Percentiles rank a stretch among this genome's conserved stretches.
Evolutionary conservation across 2,797 vertebrate genomes (phyloP).

Genomic region (Bradypodion ventrale): DNA sequence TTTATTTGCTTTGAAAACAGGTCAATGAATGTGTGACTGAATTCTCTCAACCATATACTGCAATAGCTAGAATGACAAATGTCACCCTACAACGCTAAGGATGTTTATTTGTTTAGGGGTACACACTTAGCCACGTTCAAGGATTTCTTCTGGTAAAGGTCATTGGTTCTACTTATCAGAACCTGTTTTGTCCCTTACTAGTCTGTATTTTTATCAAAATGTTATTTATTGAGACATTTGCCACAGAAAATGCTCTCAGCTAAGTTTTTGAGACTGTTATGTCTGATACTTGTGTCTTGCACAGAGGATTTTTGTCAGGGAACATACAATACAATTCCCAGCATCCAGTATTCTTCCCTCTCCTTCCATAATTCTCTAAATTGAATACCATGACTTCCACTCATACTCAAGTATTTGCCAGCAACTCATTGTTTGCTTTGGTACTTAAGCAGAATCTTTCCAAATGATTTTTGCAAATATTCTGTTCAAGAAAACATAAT

Average conservation of each 20-base stretch:
- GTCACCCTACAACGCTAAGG: too few relatives aligned
- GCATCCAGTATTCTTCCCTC: not conserved
- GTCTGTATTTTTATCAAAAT: not conserved
- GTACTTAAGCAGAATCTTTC: not conserved
- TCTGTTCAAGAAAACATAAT: not conserved
- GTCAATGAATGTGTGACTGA: not conserved
- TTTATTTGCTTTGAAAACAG: too few relatives aligned
- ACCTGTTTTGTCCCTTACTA: not conserved
- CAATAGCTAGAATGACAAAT: too few relatives aligned
- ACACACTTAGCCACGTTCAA: not conserved
- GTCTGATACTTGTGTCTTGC: not conserved
- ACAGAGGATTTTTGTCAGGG: not conserved
- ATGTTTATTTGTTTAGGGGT: not conserved
- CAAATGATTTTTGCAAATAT: not conserved
- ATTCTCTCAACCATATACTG: not conserved
- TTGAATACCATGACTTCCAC: not conserved
- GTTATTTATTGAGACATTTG: not conserved
- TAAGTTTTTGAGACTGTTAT: not conserved
- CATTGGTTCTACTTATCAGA: not conserved
- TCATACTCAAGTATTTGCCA: not conserved
- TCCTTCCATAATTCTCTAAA: not conserved
- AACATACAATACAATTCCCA: too few relatives aligned
- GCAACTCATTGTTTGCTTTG: not conserved
- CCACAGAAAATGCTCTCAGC: not conserved
- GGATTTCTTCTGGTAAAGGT: not conserved